Evolutionary conservation across 2,888 invertebrate genomes (phyloP).

Genomic region (Lepetodrilus schrolli): DNA sequence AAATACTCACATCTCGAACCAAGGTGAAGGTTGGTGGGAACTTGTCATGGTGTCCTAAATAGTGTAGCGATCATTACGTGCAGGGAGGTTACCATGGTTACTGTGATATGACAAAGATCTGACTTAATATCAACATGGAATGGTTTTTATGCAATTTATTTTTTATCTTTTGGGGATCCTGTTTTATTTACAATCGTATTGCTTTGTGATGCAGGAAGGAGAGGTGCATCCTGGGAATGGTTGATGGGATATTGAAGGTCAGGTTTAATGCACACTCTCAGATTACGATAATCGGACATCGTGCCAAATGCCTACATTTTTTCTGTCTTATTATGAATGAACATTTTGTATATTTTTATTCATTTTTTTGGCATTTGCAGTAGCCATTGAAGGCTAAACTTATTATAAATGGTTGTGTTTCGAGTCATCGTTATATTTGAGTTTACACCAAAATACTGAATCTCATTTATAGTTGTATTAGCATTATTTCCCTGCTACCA

Average conservation of each 20-base stretch:
- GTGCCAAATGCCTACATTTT: constrained; percentile 20
- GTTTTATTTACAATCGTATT: too few relatives aligned
- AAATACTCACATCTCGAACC: not conserved
- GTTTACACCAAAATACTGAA: constrained; percentile 11
- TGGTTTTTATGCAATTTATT: not conserved
- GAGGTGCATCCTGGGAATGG: not conserved
- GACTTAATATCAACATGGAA: not conserved
- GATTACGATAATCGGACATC: not conserved
- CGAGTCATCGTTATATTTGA: not conserved
- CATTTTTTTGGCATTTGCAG: constrained; percentile 18
- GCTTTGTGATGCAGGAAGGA: not conserved
- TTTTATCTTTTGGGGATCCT: not conserved
- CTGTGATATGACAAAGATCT: too few relatives aligned
- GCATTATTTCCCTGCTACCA: too few relatives aligned
- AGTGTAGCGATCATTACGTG: too few relatives aligned
- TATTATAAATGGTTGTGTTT: constrained; percentile 22
- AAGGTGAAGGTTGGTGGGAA: too few relatives aligned
- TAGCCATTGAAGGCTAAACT: constrained; percentile 18
- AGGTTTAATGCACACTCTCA: constrained; percentile 12
- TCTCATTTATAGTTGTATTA: too few relatives aligned
- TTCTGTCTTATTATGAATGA: constrained; percentile 17
- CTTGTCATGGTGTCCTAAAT: too few relatives aligned
- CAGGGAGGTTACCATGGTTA: too few relatives aligned
- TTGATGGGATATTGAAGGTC: not conserved
- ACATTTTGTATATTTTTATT: constrained; percentile 22